Conservation (phyloP, 2,797 vertebrate species). For the Hafferia zeledoni region DNA sequence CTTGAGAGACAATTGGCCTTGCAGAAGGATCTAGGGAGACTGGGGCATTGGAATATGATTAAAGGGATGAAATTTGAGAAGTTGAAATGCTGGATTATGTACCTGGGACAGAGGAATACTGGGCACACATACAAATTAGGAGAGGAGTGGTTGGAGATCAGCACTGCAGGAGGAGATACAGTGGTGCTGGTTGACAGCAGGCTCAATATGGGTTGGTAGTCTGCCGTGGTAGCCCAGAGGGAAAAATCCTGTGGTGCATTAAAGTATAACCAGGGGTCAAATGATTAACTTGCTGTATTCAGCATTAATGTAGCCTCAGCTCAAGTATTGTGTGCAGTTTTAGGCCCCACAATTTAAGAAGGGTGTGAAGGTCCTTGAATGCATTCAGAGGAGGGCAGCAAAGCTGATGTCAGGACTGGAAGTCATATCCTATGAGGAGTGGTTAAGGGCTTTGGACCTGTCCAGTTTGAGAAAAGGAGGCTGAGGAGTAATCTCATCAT, state of each 20-base stretch:
- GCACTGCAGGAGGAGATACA: background rate
- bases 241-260: background rate
- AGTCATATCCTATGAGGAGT: background rate
- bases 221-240: background rate
- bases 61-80: background rate
- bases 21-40: background rate
- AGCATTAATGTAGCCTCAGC: background rate
- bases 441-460: background rate
- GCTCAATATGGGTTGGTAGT: background rate
- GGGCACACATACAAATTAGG: background rate
- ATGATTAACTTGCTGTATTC: background rate
- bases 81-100: background rate
- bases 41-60: background rate
- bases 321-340: background rate
- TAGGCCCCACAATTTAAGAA: background rate
- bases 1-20: background rate
- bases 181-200: background rate
- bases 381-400: background rate
- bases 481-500: background rate
- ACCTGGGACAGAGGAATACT: background rate
- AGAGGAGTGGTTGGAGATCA: background rate
- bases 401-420: background rate
- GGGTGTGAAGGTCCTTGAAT: background rate
- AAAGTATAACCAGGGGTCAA: background rate
- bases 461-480: background rate